These are phyloP conservation scores for Benitochromis conjunctus DNA, from an alignment of 2,113 vertebrate species.

Conservation along the genomic window DNA sequence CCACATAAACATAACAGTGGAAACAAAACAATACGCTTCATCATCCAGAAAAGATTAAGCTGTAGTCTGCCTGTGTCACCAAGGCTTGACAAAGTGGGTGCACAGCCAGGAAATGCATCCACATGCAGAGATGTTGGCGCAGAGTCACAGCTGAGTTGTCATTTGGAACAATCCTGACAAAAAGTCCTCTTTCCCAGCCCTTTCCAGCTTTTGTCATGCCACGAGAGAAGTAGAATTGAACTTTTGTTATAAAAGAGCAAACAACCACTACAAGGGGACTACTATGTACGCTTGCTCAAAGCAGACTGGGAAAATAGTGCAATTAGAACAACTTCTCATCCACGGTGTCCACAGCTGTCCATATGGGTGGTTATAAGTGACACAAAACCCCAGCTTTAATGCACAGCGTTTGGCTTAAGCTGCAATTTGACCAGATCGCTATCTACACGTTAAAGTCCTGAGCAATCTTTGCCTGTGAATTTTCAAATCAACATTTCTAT, in stretches of 20 bases:
- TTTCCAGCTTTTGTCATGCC: neutral
- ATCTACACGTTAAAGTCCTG: neutral
- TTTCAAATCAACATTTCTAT: neutral
- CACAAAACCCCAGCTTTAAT: neutral
- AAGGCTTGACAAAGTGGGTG: neutral
- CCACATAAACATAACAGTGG: neutral
- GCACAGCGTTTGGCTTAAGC: neutral
- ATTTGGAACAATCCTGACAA: neutral
- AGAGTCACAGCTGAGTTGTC: fast-evolving
- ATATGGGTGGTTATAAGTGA: neutral
- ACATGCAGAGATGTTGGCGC: neutral
- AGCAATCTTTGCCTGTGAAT: neutral
- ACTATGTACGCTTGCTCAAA: neutral
- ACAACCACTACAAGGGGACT: neutral
- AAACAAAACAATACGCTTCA: neutral
- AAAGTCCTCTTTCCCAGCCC: neutral
- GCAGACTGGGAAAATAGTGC: neutral
- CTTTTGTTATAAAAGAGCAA: fast-evolving
- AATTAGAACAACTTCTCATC: neutral
- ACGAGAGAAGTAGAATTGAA: neutral
- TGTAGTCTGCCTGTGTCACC: neutral
- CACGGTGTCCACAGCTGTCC: neutral
- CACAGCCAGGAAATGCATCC: neutral
- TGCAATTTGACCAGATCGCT: neutral
- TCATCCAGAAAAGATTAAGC: neutral